phyloP scores from a whole-genome alignment of 2,888 invertebrate species.

The Nysson spinosus region DNA sequence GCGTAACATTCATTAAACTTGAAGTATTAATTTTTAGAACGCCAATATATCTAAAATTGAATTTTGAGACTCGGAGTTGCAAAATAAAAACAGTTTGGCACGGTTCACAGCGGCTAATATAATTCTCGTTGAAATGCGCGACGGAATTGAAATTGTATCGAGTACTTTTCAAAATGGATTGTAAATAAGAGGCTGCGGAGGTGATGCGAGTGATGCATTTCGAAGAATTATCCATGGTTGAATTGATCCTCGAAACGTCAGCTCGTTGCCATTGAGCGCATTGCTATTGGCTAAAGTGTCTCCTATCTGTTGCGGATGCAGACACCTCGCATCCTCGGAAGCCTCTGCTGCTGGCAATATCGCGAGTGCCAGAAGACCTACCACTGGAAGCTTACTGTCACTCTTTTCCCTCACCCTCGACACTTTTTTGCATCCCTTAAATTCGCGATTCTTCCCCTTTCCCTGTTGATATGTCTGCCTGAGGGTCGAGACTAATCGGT shows the following conservation, averaged over 20 bases:
- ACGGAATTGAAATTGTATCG: too few relatives aligned
- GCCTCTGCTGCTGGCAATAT: conserved; percentile 59
- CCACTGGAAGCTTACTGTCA: conserved; percentile 53
- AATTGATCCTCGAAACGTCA: conserved; percentile 54
- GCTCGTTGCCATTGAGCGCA: conserved; percentile 52
- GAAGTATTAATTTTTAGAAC: too few relatives aligned
- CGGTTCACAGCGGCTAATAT: too few relatives aligned
- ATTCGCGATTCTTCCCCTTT: not conserved
- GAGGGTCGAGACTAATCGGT: conserved; percentile 22
- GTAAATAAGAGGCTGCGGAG: not conserved
- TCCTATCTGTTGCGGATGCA: conserved; percentile 61
- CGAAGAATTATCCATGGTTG: conserved; percentile 39
- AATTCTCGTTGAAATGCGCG: too few relatives aligned
- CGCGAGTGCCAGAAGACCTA: conserved; percentile 48
- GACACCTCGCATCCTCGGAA: conserved; percentile 52
- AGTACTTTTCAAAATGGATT: too few relatives aligned
- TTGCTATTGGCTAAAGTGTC: conserved; percentile 62
- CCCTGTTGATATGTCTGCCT: not conserved
- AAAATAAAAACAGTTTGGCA: too few relatives aligned
- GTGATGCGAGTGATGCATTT: conserved; percentile 19
- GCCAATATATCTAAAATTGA: too few relatives aligned
- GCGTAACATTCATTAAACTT: too few relatives aligned
- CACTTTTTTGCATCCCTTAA: too few relatives aligned
- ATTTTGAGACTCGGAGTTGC: too few relatives aligned
- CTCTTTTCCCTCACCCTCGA: conserved; percentile 30